Conservation (phyloP, 2,797 vertebrate genomes). For the Acanthopagrus latus region DNA sequence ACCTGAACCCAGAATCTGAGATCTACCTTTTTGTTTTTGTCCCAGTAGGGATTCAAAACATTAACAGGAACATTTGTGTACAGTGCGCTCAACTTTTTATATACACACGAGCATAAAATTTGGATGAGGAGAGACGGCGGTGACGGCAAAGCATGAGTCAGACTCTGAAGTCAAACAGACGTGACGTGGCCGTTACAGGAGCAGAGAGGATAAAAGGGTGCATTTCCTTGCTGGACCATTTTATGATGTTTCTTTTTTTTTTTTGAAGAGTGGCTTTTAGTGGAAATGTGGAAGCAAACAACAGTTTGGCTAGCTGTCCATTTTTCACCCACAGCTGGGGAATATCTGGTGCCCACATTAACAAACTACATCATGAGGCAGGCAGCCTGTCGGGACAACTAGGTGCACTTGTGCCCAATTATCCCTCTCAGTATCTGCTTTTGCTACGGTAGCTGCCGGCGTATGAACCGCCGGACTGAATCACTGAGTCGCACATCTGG, state of each 20-base stretch:
- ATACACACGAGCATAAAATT: conserved; percentile 6
- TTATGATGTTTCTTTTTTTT: conserved; percentile 1
- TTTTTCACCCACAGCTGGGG: conserved; percentile 40
- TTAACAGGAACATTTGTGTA: background rate
- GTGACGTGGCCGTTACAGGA: conserved; percentile 18
- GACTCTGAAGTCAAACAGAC: conserved; percentile 42
- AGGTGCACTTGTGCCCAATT: conserved; percentile 70
- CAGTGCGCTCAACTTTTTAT: conserved; percentile 4
- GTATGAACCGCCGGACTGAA: conserved; percentile 56
- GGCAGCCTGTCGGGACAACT: conserved; percentile 57
- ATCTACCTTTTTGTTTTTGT: conserved; percentile 26
- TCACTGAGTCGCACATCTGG: conserved; percentile 53
- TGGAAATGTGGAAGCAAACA: conserved; percentile 65
- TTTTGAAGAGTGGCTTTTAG: conserved; percentile 52
- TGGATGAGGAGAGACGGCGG: conserved; percentile 3
- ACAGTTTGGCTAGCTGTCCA: conserved; percentile 42
- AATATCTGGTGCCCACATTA: conserved; percentile 52
- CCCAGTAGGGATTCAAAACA: conserved; percentile 1
- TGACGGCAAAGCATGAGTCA: conserved; percentile 35
- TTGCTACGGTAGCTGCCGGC: conserved; percentile 48
- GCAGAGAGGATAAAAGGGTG: conserved; percentile 37
- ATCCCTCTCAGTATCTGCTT: conserved; percentile 70
- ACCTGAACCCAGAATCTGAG: conserved; percentile 38
- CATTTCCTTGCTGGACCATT: conserved; percentile 32
- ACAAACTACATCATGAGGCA: conserved; percentile 52